phyloP scores from a whole-genome alignment of 2,113 vertebrate genomes.

The Passer domesticus region DNA sequence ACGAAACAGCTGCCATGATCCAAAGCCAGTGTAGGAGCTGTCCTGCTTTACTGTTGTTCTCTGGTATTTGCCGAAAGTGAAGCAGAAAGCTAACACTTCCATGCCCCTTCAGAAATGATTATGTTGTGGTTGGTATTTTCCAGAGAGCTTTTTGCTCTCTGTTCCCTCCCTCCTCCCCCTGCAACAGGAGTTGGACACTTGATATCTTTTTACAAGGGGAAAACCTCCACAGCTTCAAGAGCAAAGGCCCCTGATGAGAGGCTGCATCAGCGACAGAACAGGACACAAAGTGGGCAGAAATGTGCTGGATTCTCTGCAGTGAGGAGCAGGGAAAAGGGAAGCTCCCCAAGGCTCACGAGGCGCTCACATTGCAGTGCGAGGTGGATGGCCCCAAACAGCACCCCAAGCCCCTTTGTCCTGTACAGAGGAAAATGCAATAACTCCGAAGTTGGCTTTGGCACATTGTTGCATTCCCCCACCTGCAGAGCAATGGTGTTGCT shows the following conservation, averaged over 20 bases:
- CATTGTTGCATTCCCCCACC: neutral
- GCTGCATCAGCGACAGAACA: neutral
- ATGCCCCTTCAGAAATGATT: neutral
- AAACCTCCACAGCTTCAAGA: neutral
- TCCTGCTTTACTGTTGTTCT: neutral
- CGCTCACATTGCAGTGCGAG: rapidly evolving
- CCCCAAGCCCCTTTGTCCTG: neutral
- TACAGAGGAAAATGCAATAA: neutral
- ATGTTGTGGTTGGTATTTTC: neutral
- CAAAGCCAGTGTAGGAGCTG: rapidly evolving
- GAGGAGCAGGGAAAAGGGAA: neutral
- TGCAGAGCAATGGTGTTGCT: neutral
- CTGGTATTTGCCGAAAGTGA: neutral
- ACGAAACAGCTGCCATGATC: rapidly evolving
- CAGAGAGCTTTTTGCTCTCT: neutral
- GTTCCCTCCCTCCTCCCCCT: neutral
- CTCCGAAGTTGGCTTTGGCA: neutral
- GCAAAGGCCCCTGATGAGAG: rapidly evolving
- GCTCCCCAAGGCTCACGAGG: rapidly evolving
- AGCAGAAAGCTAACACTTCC: neutral
- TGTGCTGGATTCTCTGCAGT: rapidly evolving
- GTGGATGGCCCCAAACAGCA: neutral
- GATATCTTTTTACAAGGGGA: neutral
- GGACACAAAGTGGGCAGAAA: neutral
- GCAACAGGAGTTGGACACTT: neutral